These are phyloP conservation scores for Molothrus aeneus DNA, from an alignment of 2,797 vertebrate species.

Conservation along the genomic window DNA sequence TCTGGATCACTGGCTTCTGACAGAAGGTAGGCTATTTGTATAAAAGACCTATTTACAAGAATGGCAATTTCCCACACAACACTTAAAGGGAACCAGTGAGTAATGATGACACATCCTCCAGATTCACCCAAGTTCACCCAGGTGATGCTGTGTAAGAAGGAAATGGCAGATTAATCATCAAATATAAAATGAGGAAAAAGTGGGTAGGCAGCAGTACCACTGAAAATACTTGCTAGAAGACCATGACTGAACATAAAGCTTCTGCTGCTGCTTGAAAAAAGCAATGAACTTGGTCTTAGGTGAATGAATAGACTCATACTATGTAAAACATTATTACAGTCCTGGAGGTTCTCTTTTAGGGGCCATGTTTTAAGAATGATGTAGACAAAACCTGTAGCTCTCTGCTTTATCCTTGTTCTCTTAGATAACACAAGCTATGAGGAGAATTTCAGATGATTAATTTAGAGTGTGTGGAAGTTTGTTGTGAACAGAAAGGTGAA, in stretches of 20 bases:
- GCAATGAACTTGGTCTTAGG: not conserved
- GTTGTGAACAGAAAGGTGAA: not conserved
- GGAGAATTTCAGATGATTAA: not conserved
- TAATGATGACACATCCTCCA: not conserved
- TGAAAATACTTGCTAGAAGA: not conserved
- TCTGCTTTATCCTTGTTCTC: not conserved
- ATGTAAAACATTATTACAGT: not conserved
- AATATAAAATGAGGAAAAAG: not conserved
- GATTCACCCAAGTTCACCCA: not conserved
- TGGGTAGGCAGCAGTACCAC: not conserved
- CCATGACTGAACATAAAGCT: not conserved
- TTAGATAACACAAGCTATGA: not conserved
- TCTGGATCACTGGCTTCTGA: slow-evolving; percentile 40
- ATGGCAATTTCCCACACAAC: not conserved
- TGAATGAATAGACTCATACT: not conserved
- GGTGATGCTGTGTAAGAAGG: not conserved
- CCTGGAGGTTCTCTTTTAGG: not conserved
- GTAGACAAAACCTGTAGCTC: not conserved
- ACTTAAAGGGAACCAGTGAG: not conserved
- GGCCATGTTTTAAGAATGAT: not conserved
- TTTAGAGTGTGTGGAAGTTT: not conserved
- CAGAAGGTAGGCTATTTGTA: slow-evolving; percentile 51
- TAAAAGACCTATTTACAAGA: slow-evolving; percentile 34
- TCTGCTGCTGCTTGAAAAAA: not conserved
- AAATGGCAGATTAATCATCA: not conserved